Conservation (phyloP, 1,140 invertebrate species). For the Aphelinus atriplicis region DNA sequence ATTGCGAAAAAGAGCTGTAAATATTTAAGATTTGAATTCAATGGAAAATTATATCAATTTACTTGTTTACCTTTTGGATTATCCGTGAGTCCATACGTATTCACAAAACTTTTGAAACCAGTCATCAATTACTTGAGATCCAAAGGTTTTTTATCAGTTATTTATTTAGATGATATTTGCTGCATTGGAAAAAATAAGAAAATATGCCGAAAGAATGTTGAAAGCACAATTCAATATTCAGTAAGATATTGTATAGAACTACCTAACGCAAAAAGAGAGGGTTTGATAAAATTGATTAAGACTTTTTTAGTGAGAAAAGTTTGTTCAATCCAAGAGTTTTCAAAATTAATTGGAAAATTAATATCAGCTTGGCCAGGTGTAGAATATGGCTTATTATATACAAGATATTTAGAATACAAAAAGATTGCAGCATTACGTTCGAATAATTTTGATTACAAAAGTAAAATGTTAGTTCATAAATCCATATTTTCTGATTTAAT, state of each 20-base stretch:
- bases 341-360: not conserved
- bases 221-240: not conserved
- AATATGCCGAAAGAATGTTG: not conserved
- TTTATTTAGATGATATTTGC: not conserved
- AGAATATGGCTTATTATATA: slow-evolving; percentile 7
- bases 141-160: not conserved
- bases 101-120: slow-evolving; percentile 5
- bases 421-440: not conserved
- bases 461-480: not conserved
- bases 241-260: not conserved
- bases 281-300: not conserved
- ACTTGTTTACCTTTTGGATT: slow-evolving; percentile 1
- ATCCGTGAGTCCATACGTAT: not conserved
- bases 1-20: not conserved
- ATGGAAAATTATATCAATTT: not conserved
- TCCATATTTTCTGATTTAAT: slow-evolving; percentile 13
- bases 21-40: slow-evolving; percentile 1
- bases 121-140: not conserved
- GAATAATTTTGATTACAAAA: slow-evolving; percentile 5
- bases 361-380: not conserved
- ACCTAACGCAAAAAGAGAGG: not conserved
- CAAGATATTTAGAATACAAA: not conserved
- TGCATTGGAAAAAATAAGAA: not conserved
- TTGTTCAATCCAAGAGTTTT: not conserved
- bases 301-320: not conserved